Evolutionary conservation across 1,140 invertebrate species (phyloP).

Genomic region (Proctacanthus coquilletti): DNA sequence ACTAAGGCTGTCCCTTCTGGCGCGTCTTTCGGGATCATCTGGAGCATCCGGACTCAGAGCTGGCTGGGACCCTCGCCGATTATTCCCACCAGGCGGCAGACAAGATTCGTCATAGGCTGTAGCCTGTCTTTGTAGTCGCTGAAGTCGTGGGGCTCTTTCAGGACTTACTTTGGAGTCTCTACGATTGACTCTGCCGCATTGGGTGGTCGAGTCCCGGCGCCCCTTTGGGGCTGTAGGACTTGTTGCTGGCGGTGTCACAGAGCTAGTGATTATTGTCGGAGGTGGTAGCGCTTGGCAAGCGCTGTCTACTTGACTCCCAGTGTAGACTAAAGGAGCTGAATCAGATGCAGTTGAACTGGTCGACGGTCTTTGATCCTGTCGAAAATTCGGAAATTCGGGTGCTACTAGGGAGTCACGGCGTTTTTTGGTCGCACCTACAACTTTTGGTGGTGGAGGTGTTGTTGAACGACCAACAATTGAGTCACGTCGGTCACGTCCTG

Average conservation of each 20-base stretch:
- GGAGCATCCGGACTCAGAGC: conserved; percentile 59
- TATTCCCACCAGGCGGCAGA: conserved; percentile 45
- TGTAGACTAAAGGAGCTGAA: conserved; percentile 34
- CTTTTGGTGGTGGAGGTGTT: conserved; percentile 40
- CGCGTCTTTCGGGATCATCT: conserved; percentile 43
- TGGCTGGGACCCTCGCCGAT: conserved; percentile 58
- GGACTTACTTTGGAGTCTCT: conserved; percentile 52
- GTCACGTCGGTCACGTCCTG: conserved; percentile 43
- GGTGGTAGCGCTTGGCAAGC: conserved; percentile 48
- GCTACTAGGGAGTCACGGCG: conserved; percentile 44
- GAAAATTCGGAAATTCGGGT: conserved; percentile 33
- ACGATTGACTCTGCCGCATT: conserved; percentile 47
- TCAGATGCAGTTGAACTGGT: conserved; percentile 61
- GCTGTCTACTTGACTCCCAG: conserved; percentile 36
- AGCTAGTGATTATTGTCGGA: conserved; percentile 65
- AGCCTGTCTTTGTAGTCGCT: conserved; percentile 64
- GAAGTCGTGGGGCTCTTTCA: conserved; percentile 48
- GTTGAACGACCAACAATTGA: conserved; percentile 33
- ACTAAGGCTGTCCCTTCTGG: conserved; percentile 66
- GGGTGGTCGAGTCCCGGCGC: conserved; percentile 67
- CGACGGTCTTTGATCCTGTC: conserved; percentile 55
- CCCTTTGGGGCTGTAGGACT: conserved; percentile 48
- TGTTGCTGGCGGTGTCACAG: conserved; percentile 60
- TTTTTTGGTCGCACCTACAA: conserved; percentile 42
- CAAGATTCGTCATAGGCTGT: conserved; percentile 74